Evolutionary conservation across 2,113 vertebrate species (phyloP), one percentile per base, ranked within the genome.

Genomic region (Dunckerocampus dactyliophorus): DNA sequence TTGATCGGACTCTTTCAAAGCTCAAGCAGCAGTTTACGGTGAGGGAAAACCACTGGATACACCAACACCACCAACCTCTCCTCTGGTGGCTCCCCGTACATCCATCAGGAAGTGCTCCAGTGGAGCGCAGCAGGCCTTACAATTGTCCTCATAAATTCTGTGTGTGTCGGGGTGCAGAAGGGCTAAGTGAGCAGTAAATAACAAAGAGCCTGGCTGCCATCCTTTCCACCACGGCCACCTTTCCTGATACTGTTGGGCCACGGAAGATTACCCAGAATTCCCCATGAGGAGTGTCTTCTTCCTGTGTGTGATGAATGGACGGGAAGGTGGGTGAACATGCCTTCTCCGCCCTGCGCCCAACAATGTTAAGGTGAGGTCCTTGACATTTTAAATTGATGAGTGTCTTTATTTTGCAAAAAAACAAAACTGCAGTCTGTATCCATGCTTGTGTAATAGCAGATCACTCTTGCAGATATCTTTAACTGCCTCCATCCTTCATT

Each of bases 71-170:
- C 9, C 37, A 24, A 17, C 11, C 64, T 69, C 67, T 62, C 20
- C 52, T 74, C 77, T 72, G 51, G 62, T 7, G 47, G 74, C 52
- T 76, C 69, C 62, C 42, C 65, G 66, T 69, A 86, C 86, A 88
- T 91, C 89, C 87, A 88, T 89, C 89, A 89, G 85, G 77, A 74
- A 82, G 86, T 75, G 87, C 88, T 90, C 80, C 84, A 85, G 39
- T 83, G 85, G 79, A 90, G 88, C 87, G 55, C 72, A 63, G 79
- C 80, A 47, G 76, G 82, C 86, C 80, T 51, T 63, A 80, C 87
- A 77, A 93, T 92, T 92, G 90, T 92, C 89, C 88, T 89, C 91
- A 90, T 92, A 92, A 92, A 92, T 92, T 92, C 84, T 84, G 80
- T 85, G 87, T 76, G 83, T 79, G 83, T 83, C 79, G 53, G 87